phyloP scores from a whole-genome alignment of 2,113 vertebrate genomes.

The Neogale vison region DNA sequence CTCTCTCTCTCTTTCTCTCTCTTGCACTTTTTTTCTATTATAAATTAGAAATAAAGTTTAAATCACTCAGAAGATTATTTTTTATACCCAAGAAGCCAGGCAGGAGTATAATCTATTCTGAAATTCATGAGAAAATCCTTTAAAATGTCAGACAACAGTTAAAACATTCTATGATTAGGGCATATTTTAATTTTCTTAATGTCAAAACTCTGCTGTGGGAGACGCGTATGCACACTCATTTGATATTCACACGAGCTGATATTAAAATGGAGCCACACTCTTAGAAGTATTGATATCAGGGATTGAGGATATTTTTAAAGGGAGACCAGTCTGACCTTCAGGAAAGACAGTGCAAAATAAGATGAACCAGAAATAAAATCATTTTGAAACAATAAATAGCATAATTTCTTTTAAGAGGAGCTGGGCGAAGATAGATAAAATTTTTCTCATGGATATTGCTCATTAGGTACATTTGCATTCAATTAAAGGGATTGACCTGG shows the following conservation, averaged over 20 bases:
- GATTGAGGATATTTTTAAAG: conserved; percentile 31
- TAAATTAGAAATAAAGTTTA: conserved; percentile 70
- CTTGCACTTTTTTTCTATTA: conserved; percentile 5
- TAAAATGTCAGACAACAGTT: conserved; percentile 81
- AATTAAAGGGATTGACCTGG: not conserved
- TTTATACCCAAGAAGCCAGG: conserved; percentile 65
- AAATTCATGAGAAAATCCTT: conserved; percentile 75
- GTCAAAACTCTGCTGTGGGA: conserved; percentile 75
- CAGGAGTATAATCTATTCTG: conserved; percentile 70
- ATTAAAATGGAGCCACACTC: conserved; percentile 65
- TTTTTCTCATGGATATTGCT: not conserved
- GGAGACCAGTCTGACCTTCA: conserved; percentile 49
- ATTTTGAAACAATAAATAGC: conserved; percentile 27
- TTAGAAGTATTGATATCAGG: conserved; percentile 65
- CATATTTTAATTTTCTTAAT: conserved; percentile 81
- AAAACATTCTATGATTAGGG: conserved; percentile 78
- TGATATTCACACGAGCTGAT: conserved; percentile 70
- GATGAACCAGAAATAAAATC: conserved; percentile 26
- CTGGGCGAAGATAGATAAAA: not conserved
- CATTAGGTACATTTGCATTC: not conserved
- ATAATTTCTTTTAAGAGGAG: not conserved
- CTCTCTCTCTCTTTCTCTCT: not conserved
- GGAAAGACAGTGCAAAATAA: not conserved
- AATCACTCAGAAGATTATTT: conserved; percentile 73
- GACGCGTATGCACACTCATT: conserved; percentile 69